Base-by-base conservation (phyloP, 2,797 vertebrate genomes). In the Eidolon dupreanum region DNA sequence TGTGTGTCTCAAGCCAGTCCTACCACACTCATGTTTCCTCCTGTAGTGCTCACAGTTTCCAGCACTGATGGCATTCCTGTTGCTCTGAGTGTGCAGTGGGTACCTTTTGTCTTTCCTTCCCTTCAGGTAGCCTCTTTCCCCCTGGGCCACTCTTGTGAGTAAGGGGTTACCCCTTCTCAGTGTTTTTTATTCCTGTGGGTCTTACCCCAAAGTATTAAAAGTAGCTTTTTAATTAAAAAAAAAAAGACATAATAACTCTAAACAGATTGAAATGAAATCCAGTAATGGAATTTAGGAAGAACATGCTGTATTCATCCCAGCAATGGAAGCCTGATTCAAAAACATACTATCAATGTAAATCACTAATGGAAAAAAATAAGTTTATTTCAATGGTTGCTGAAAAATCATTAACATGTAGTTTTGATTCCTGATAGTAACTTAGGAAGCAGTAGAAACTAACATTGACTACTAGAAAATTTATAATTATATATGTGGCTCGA, bases 141-240 rank as follows among this genome's bases (percentile, higher is more conserved):
- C 82, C 95, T 94, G 95, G 98, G 96, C 93, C 94, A 66, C 78
- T 84, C 97, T 93, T 94, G 83, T 96, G 92, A 97, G 94, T 95
- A 95, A 97, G 93, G 81, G 97, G 86, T 95, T 97, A 96, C 92
- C 96, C 75, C 94, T 88, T 95, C 96, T 98, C 97, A 96, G 97
- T 98, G 97, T 98, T 98, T 98, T 98, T 97, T 98, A 98, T 97
- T 98, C 97, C 97, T 97, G 94, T 97, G 97, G 97, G 97, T 97
- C 95, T 96, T 95, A 97, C 97, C 97, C 97, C 96, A 95, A 95
- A 97, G 97, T 98, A 98, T 98, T 98, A 98, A 98, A 98, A 98
- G 97, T 98, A 97, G 97, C 97, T 98, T 98, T 98, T 97, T 98
- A 98, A 98, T 97, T 97, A 17, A 49, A 49, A 49, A 49, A 49